Conservation (phyloP, 2,888 invertebrate genomes). For the Tipula confusa region DNA sequence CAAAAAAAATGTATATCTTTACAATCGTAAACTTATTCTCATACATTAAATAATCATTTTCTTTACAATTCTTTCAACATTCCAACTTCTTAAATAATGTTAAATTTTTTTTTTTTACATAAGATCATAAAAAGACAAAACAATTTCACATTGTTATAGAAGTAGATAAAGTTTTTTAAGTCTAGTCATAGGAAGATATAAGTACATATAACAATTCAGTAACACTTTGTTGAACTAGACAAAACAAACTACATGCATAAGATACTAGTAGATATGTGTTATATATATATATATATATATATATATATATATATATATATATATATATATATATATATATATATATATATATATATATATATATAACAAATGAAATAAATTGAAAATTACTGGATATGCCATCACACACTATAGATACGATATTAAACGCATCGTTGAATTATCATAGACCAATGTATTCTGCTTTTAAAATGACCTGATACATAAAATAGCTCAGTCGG, state of each 20-base stretch:
- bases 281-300: too few relatives aligned
- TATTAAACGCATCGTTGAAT: slow-evolving; percentile 3
- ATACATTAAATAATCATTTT: slow-evolving; percentile 16
- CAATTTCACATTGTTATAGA: slow-evolving; percentile 20
- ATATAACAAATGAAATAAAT: neutral
- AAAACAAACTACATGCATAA: slow-evolving; percentile 12
- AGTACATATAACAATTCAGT: slow-evolving; percentile 15
- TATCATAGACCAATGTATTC: neutral
- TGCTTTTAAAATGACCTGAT: neutral
- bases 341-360: too few relatives aligned
- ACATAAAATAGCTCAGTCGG: neutral
- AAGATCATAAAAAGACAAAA: slow-evolving; percentile 21
- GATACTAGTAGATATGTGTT: neutral
- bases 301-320: too few relatives aligned
- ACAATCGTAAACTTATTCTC: slow-evolving; percentile 20
- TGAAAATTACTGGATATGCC: slow-evolving; percentile 12
- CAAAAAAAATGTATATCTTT: neutral
- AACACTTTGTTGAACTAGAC: slow-evolving; percentile 12
- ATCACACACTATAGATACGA: neutral
- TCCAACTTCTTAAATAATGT: slow-evolving; percentile 3
- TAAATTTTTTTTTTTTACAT: slow-evolving; percentile 8
- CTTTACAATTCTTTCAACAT: neutral
- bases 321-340: too few relatives aligned
- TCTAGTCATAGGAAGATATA: neutral
- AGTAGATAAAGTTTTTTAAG: neutral